Percentiles rank a stretch among this genome's conserved stretches.
phyloP scores from a whole-genome alignment of 2,888 invertebrate species.

The Drosophila algonquin region DNA sequence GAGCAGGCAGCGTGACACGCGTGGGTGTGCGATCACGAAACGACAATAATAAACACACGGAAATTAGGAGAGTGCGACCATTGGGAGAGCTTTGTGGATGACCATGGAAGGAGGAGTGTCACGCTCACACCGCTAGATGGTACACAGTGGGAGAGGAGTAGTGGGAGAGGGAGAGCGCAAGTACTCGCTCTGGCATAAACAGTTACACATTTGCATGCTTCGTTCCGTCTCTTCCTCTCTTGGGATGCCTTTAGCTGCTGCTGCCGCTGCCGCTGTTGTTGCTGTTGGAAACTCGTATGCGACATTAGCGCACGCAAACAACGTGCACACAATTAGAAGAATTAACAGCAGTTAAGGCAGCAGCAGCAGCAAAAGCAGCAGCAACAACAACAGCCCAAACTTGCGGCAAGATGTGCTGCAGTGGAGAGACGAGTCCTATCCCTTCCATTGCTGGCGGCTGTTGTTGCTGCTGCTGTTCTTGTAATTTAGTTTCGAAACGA shows the following conservation, averaged over 20 bases:
- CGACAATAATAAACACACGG: background rate
- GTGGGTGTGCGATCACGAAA: background rate
- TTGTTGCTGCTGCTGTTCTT: slow-evolving; percentile 51
- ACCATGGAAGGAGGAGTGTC: background rate
- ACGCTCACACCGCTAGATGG: slow-evolving; percentile 24
- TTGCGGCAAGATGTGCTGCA: slow-evolving; percentile 49
- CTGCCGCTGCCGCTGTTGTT: slow-evolving; percentile 26
- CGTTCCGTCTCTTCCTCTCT: slow-evolving; percentile 29
- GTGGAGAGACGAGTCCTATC: background rate
- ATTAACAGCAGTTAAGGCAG: slow-evolving; percentile 76
- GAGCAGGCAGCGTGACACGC: slow-evolving; percentile 25
- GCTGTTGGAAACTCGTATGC: slow-evolving; percentile 67
- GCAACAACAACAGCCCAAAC: slow-evolving; percentile 41
- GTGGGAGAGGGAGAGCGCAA: background rate
- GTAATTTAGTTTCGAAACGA: slow-evolving; percentile 64
- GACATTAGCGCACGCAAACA: slow-evolving; percentile 79
- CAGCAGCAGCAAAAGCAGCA: slow-evolving; percentile 55
- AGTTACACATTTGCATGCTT: slow-evolving; percentile 72
- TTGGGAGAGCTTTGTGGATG: no score
- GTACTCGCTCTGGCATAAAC: slow-evolving; percentile 61
- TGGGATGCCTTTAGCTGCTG: slow-evolving; percentile 30
- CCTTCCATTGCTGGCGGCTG: slow-evolving; percentile 28
- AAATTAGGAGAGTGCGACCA: no score
- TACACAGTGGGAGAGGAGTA: background rate
- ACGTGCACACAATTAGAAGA: slow-evolving; percentile 78